These are phyloP conservation scores for Achlya flavicornis DNA, from an alignment of 2,888 invertebrate genomes.

Conservation along the genomic window DNA sequence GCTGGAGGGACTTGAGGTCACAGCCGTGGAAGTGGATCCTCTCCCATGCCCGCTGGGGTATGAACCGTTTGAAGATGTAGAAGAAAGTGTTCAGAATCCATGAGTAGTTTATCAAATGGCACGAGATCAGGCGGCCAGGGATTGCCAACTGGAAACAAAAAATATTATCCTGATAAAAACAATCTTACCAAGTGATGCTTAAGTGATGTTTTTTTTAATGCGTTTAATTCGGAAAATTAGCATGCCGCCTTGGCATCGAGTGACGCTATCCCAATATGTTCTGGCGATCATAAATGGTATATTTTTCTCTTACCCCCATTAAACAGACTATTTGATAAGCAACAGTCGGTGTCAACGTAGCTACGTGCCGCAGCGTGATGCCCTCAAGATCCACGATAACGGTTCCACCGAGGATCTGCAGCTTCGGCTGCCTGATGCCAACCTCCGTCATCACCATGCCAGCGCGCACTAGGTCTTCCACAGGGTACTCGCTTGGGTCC, in stretches of 20 bases:
- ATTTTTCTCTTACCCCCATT: conserved; percentile 59
- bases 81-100: conserved; percentile 91
- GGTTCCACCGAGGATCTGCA: conserved; percentile 66
- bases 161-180: too few relatives aligned
- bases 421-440: conserved; percentile 64
- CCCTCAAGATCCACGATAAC: conserved; percentile 68
- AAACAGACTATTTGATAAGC: conserved; percentile 72
- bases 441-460: conserved; percentile 65
- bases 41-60: conserved; percentile 85
- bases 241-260: too few relatives aligned
- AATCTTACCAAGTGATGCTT: too few relatives aligned
- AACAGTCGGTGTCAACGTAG: conserved; percentile 66
- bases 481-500: conserved; percentile 68
- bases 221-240: too few relatives aligned
- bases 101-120: conserved; percentile 91
- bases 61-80: conserved; percentile 89
- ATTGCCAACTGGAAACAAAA: conserved; percentile 82
- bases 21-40: conserved; percentile 70
- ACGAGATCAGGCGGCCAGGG: conserved; percentile 86
- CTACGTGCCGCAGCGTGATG: conserved; percentile 59
- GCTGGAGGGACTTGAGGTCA: conserved; percentile 69
- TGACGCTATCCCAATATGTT: too few relatives aligned
- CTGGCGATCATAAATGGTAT: too few relatives aligned
- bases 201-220: too few relatives aligned
- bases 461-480: conserved; percentile 63